Base-by-base conservation (phyloP, 2,113 vertebrate genomes). In the Pavo muticus region DNA sequence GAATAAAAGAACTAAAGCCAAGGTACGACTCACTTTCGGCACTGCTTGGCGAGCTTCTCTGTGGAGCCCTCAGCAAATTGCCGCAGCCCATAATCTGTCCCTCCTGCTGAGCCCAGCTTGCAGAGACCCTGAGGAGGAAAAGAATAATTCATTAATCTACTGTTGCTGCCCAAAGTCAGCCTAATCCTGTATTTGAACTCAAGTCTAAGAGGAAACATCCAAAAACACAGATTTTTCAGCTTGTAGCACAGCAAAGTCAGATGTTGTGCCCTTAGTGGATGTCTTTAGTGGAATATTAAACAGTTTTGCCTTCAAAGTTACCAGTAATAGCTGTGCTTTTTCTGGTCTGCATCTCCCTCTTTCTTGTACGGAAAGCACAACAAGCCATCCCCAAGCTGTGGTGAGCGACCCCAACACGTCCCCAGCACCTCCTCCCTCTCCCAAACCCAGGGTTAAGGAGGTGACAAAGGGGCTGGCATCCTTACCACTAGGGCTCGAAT, bases 61-160 rank as follows among this genome's bases (percentile, higher is more conserved):
- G 99, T 99, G 19, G 99, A 99, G 21, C 99, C 99, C 92, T 99
- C 99, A 16, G 99, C 99, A 97, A 99, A 99, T 91, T 99, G 99
- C 82, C 99, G 96, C 95, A 99, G 97, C 29, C 97, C 98, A 2
- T 99, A 99, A 87, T 99, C 99, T 19, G 99, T 99, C 39, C 99
- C 99, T 7, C 99, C 99, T 6, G 99, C 99, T 30, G 99, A 99
- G 67, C 99, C 99, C 52, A 99, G 98, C 91, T 99, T 99, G 96
- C 99, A 99, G 68, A 99, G 98, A 71, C 99, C 99, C 99, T 99
- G 95, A 11, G 79, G 37, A 81, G 78, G 59, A 89, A 8, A 12
- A 72, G 74, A 70, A 88, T 32, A 3, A 18, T 19, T 77, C 32
- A 48, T 72, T 45, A 17, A 59, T 50, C 57, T 24, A 2, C 0